These are phyloP conservation scores for Apamea monoglypha DNA, from an alignment of 2,888 invertebrate genomes.

Conservation along the genomic window DNA sequence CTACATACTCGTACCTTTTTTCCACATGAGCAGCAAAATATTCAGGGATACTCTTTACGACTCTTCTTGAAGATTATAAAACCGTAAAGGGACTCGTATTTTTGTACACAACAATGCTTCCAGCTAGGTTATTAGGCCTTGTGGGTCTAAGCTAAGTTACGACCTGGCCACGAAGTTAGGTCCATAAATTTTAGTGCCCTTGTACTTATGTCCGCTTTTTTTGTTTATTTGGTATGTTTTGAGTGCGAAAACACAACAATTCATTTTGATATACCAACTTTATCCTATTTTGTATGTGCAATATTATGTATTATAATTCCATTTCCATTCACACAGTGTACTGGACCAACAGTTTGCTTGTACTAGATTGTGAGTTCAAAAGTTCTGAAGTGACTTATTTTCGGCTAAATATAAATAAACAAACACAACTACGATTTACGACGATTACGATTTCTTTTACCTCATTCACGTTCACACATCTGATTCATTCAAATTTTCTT, in stretches of 20 bases:
- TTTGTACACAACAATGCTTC: conserved; percentile 47
- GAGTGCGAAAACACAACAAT: conserved; percentile 55
- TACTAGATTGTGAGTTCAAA: neutral
- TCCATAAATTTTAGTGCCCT: conserved; percentile 57
- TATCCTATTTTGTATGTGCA: conserved; percentile 41
- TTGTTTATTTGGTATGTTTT: conserved; percentile 58
- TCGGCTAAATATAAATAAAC: too few relatives aligned
- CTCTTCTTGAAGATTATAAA: conserved; percentile 56
- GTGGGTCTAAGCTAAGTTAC: conserved; percentile 43
- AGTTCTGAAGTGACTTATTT: neutral
- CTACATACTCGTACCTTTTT: conserved; percentile 12
- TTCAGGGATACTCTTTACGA: conserved; percentile 52
- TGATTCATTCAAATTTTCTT: neutral
- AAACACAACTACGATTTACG: neutral
- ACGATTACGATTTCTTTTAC: neutral
- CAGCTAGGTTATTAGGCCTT: conserved; percentile 51
- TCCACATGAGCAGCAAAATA: conserved; percentile 39
- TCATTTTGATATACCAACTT: conserved; percentile 50
- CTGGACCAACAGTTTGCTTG: neutral
- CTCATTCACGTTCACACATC: neutral
- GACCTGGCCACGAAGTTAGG: conserved; percentile 32
- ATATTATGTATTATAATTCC: conserved; percentile 39
- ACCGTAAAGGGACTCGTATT: conserved; percentile 53
- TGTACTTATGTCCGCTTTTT: conserved; percentile 44
- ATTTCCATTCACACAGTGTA: neutral